phyloP scores from a whole-genome alignment of 1,140 invertebrate genomes.

The Pseudobourletiella spinata region DNA sequence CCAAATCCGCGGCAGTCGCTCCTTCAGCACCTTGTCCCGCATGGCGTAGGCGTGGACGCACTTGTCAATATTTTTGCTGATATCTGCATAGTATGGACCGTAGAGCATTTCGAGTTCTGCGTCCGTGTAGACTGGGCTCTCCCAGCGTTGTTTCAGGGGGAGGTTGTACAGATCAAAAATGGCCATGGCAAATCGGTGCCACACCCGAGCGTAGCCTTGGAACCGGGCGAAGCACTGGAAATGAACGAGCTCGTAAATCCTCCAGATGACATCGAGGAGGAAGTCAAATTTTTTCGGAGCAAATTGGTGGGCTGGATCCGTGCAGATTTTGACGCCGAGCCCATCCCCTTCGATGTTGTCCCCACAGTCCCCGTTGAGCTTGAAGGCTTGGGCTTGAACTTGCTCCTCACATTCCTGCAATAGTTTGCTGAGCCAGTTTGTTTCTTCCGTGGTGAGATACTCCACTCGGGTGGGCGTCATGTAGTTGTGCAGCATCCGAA shows the following conservation, averaged over 20 bases:
- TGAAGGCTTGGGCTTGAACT: not conserved
- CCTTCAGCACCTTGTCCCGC: not conserved
- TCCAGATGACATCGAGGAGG: conserved; percentile 1
- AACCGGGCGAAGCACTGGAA: conserved; percentile 5
- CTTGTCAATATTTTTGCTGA: conserved; percentile 1
- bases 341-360: not conserved
- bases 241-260: conserved; percentile 6
- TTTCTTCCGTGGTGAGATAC: not conserved
- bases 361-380: not conserved
- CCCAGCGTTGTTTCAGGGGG: conserved; percentile 3
- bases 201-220: not conserved
- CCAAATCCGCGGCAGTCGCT: not conserved
- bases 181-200: not conserved
- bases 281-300: not conserved
- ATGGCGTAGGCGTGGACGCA: not conserved
- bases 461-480: not conserved
- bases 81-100: not conserved
- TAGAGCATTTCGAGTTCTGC: not conserved
- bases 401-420: not conserved
- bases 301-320: not conserved
- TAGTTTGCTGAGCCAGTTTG: not conserved
- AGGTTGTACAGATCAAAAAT: conserved; percentile 4
- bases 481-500: not conserved
- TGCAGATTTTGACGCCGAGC: not conserved
- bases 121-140: not conserved